A percentile compares a stretch with the other conserved stretches of the same genome.
phyloP scores from a whole-genome alignment of 2,113 vertebrate genomes.

The Halcyon malimbica region DNA sequence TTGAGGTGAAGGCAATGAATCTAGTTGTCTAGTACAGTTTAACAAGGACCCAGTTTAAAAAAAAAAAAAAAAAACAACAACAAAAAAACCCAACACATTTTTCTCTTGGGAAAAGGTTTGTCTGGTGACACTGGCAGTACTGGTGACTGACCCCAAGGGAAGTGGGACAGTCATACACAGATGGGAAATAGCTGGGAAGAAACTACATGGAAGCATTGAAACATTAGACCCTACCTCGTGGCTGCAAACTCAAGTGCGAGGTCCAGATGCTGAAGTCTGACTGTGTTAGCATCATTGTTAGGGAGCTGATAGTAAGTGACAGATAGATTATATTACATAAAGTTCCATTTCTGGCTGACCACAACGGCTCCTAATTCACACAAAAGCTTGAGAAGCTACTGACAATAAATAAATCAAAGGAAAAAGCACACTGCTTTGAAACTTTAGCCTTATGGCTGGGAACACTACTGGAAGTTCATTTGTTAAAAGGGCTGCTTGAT shows the following conservation, averaged over 20 bases:
- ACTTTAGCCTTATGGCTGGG: not conserved
- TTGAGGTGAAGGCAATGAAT: not conserved
- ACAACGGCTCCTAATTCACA: constrained; percentile 38
- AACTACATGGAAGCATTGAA: constrained; percentile 45
- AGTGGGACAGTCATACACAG: constrained; percentile 66
- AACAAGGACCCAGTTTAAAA: not conserved
- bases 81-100: not conserved
- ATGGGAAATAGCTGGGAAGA: constrained; percentile 72
- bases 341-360: constrained; percentile 40
- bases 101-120: constrained; percentile 59
- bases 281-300: constrained; percentile 53
- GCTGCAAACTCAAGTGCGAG: constrained; percentile 37
- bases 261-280: constrained; percentile 65
- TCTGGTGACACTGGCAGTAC: constrained; percentile 48
- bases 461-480: not conserved
- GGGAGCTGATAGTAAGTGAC: constrained; percentile 50
- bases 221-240: constrained; percentile 31
- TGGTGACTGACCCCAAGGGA: constrained; percentile 53
- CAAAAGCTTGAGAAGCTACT: constrained; percentile 25
- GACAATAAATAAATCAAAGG: constrained; percentile 58
- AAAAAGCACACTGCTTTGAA: constrained; percentile 47
- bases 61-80: not conserved
- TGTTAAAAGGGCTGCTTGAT: not conserved
- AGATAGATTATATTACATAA: constrained; percentile 45
- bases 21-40: not conserved